Conservation (phyloP, 2,113 vertebrate species). For the Apodemus sylvaticus region DNA sequence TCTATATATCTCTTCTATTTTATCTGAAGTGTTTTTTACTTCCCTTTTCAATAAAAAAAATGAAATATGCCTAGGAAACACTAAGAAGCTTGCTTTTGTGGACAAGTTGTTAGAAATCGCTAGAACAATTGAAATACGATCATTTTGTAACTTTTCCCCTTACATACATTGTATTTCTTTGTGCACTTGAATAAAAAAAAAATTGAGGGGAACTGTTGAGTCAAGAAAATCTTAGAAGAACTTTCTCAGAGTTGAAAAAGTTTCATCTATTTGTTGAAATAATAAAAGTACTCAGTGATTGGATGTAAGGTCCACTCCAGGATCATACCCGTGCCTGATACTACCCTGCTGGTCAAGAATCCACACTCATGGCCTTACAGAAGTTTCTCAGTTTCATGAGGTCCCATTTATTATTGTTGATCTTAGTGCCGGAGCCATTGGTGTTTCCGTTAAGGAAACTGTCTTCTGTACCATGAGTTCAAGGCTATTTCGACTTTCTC, state of each 20-base stretch:
- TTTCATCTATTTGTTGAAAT: not conserved
- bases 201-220: not conserved
- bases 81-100: accelerated
- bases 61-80: not conserved
- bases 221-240: not conserved
- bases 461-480: too few species aligned
- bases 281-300: not conserved
- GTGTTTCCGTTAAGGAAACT: too few species aligned
- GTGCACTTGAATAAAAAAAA: not conserved
- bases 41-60: too few species aligned
- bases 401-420: too few species aligned
- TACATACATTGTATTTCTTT: not conserved
- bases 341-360: not conserved
- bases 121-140: not conserved
- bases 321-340: too few species aligned
- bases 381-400: too few species aligned
- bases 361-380: not conserved
- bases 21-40: too few species aligned
- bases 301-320: too few species aligned
- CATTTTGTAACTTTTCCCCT: not conserved
- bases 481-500: too few species aligned
- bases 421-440: too few species aligned
- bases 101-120: not conserved
- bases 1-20: too few species aligned
- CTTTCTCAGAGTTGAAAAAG: not conserved